Base-by-base conservation (phyloP, 2,888 invertebrate genomes). In the Drosophila parthenogenetica region DNA sequence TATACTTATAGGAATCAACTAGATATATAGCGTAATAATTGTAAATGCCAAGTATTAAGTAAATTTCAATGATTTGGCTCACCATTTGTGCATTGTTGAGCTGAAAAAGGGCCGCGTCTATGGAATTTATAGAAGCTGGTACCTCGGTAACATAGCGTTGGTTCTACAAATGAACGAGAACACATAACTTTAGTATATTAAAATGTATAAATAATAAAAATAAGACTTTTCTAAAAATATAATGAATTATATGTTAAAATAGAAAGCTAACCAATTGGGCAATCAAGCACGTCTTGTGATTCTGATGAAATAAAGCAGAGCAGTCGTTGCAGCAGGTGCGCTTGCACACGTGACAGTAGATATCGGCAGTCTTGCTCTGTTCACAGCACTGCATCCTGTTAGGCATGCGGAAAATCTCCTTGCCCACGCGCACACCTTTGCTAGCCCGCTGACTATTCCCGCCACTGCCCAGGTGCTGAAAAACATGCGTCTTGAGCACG, bases 401-500 rank as follows among this genome's bases (percentile, higher is more conserved):
- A 3, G 84, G 87, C 69, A 88, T 45, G 2, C 45, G 49, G 16
- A 77, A 74, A 14, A 29, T 39, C 3, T 71, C 35, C 3, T 48
- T 48, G 25, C 70, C 85, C 3, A 85, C 66, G 11, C 46, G 51
- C 5, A 75, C 32, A 40, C 11, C 32, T 5, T 17, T 46, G 14
- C 10, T 8, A 0, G 17, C 0, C 5, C 0, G 2, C 1, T 61
- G 71, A 3, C 29, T 46, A 48, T 37, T 72, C 32, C 3, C 5
- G 4, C 35, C 35, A 8, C 29, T 29, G 7, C 2, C 68, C 29
- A 45, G 80, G 7, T 11, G 50, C 17, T 59, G 16, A 10, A 70
- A 68, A 0, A 16, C 39, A 62, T 92, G 92, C 13, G 67, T 71
- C 68, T 90, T 82, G 3, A 92, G 79, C 1, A 89, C 89, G 3